phyloP scores from a whole-genome alignment of 2,888 invertebrate species.

The Ichneumoninae sp. region DNA sequence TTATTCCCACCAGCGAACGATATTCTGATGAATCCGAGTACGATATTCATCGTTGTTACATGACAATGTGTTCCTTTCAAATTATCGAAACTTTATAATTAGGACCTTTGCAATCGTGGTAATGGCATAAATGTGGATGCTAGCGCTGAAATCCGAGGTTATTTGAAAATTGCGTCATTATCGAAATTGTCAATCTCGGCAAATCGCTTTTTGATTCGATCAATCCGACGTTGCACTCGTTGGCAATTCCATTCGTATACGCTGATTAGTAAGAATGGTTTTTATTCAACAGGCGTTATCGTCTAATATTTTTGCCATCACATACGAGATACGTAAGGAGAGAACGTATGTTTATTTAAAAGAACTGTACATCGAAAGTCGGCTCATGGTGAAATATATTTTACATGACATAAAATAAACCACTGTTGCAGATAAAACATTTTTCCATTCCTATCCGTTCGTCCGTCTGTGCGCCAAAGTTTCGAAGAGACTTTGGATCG shows the following conservation, averaged over 20 bases:
- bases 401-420: neutral
- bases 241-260: neutral
- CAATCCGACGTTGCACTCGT: neutral
- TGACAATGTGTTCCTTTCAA: neutral
- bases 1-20: slow-evolving; percentile 4
- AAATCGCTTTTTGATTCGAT: slow-evolving; percentile 53
- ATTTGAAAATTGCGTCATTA: slow-evolving; percentile 54
- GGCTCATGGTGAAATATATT: neutral
- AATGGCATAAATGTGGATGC: slow-evolving; percentile 10
- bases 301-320: neutral
- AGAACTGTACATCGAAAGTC: neutral
- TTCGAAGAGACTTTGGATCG: no score
- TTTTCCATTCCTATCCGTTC: no score
- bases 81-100: slow-evolving; percentile 6
- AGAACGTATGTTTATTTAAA: neutral
- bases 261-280: neutral
- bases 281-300: neutral
- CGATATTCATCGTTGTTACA: neutral
- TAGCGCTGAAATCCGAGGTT: neutral
- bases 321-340: neutral
- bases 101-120: slow-evolving; percentile 14
- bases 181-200: slow-evolving; percentile 52
- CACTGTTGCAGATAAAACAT: neutral
- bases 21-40: neutral
- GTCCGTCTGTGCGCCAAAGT: no score